These are phyloP conservation scores for Aeoliscus strigatus DNA, from an alignment of 2,797 vertebrate genomes.

Conservation along the genomic window DNA sequence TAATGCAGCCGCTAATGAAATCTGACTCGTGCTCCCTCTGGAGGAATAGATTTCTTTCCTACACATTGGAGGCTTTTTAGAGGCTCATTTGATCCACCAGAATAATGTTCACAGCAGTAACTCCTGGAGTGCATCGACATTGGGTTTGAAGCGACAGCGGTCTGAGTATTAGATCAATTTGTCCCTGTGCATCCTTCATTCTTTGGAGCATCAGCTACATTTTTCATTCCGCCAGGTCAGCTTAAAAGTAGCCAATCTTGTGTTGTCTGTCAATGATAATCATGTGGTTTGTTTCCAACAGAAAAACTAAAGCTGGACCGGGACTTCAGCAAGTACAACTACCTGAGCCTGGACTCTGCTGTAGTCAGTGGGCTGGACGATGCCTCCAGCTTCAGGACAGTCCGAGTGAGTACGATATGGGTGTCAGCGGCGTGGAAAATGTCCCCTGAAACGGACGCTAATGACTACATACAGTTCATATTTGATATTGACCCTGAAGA, in stretches of 20 bases:
- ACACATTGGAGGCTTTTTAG: slow-evolving; percentile 44
- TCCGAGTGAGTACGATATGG: slow-evolving; percentile 78
- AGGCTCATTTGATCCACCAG: slow-evolving; percentile 42
- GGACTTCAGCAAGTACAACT: slow-evolving; percentile 97
- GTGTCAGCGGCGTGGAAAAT: too few species aligned
- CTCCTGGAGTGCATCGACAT: slow-evolving; percentile 11
- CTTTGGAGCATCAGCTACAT: background rate
- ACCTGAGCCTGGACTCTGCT: slow-evolving; percentile 92
- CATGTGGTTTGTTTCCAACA: slow-evolving; percentile 56
- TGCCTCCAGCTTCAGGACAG: slow-evolving; percentile 90
- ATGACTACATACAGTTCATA: too few species aligned
- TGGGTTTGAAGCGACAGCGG: slow-evolving; percentile 5
- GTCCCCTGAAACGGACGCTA: too few species aligned
- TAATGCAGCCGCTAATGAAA: slow-evolving; percentile 61
- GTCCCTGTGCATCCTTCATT: slow-evolving; percentile 4
- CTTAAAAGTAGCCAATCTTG: too few species aligned
- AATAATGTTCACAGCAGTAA: slow-evolving; percentile 26
- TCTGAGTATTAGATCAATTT: slow-evolving; percentile 8
- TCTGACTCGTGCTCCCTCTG: slow-evolving; percentile 39
- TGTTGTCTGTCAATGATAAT: slow-evolving; percentile 16
- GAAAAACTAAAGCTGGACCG: slow-evolving; percentile 89
- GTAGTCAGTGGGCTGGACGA: slow-evolving; percentile 90
- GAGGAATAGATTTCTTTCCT: slow-evolving; percentile 55
- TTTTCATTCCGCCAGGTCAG: background rate
- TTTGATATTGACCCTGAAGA: background rate